These are phyloP conservation scores for Harpalus rubripes DNA, from an alignment of 2,888 invertebrate species.

Conservation along the genomic window DNA sequence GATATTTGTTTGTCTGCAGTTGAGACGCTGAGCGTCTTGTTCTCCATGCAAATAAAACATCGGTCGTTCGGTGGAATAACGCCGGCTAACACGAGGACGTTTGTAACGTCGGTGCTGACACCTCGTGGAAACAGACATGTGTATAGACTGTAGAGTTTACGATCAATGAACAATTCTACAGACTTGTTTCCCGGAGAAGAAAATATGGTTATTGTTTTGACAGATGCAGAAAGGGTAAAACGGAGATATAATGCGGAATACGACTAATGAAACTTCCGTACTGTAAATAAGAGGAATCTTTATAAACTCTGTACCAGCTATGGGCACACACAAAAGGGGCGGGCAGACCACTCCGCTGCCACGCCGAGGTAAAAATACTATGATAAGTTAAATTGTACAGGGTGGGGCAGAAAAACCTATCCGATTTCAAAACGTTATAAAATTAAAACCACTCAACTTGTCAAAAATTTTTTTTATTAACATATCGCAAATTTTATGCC, in stretches of 20 bases:
- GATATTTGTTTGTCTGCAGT: constrained; percentile 60
- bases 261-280: neutral
- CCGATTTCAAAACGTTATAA: too few species aligned
- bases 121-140: constrained; percentile 45
- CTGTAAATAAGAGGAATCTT: too few species aligned
- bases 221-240: constrained; percentile 16
- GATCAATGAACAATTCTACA: neutral
- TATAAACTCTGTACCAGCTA: too few species aligned
- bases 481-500: too few species aligned
- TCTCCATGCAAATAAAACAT: constrained; percentile 52
- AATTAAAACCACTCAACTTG: too few species aligned
- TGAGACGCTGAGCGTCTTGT: constrained; percentile 36
- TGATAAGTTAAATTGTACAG: too few species aligned
- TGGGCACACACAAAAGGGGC: too few species aligned
- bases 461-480: too few species aligned
- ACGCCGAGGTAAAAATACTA: too few species aligned
- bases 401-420: too few species aligned
- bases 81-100: constrained; percentile 11
- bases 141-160: constrained; percentile 4
- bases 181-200: neutral
- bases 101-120: constrained; percentile 9
- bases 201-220: constrained; percentile 29
- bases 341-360: too few species aligned
- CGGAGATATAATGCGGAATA: neutral
- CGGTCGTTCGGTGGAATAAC: constrained; percentile 51